phyloP scores from a whole-genome alignment of 2,888 invertebrate species.

The Tupiocoris notatus region DNA sequence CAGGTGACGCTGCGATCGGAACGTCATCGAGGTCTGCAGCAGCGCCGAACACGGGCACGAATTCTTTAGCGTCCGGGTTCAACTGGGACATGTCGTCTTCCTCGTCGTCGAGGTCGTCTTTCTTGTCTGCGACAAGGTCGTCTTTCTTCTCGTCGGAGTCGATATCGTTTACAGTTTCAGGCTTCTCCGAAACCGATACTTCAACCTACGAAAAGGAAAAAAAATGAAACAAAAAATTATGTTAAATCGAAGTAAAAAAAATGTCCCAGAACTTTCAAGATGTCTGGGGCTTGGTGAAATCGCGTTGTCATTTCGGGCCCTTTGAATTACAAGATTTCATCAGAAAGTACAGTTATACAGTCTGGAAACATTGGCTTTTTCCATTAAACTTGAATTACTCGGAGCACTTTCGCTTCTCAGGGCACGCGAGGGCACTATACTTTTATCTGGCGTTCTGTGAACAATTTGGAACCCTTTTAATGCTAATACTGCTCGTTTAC shows the following conservation, averaged over 20 bases:
- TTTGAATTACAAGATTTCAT: too few species aligned
- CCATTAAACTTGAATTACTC: too few species aligned
- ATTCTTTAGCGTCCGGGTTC: conserved; percentile 84
- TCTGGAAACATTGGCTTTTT: too few species aligned
- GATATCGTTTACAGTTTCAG: neutral
- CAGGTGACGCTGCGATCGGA: conserved; percentile 68
- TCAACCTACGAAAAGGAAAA: neutral
- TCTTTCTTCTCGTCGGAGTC: neutral
- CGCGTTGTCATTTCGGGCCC: too few species aligned
- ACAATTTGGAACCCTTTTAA: too few species aligned
- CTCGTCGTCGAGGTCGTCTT: conserved; percentile 43
- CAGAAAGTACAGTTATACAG: too few species aligned
- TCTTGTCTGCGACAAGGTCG: neutral
- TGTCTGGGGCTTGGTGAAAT: too few species aligned
- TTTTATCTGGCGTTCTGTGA: too few species aligned
- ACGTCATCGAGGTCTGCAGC: conserved; percentile 55
- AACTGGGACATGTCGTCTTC: conserved; percentile 67
- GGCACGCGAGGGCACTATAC: too few species aligned
- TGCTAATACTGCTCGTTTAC: too few species aligned
- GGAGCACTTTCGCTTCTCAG: too few species aligned
- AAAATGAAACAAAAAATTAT: too few species aligned
- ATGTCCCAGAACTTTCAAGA: neutral
- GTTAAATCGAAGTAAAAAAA: neutral
- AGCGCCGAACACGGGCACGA: conserved; percentile 61
- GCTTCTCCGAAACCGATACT: neutral